Conservation (phyloP, 2,113 vertebrate species). For the Pachyramphus minor region DNA sequence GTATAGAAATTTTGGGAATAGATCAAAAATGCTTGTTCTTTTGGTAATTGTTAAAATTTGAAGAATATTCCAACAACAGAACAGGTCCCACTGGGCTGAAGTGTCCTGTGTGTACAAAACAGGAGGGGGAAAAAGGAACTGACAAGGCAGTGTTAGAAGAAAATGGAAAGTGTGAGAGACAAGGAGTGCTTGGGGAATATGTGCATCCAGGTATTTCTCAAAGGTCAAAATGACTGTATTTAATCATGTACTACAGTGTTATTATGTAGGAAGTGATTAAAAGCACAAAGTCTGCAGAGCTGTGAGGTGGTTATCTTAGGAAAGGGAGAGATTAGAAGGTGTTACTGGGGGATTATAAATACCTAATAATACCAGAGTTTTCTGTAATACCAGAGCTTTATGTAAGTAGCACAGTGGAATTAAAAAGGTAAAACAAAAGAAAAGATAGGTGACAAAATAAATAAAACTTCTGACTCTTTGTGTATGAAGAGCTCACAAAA, state of each 20-base stretch:
- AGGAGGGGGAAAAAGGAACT: background rate
- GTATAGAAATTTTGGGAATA: background rate
- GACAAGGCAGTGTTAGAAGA: background rate
- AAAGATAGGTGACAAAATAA: background rate
- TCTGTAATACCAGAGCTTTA: conserved; percentile 25
- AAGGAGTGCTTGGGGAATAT: background rate
- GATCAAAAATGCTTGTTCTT: background rate
- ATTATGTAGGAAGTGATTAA: conserved; percentile 36
- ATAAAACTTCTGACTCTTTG: background rate
- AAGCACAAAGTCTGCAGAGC: conserved; percentile 40
- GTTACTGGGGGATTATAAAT: conserved; percentile 53
- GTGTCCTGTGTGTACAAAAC: background rate
- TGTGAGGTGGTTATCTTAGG: background rate
- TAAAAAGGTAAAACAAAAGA: conserved; percentile 2
- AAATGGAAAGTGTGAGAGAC: background rate
- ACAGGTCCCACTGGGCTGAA: background rate
- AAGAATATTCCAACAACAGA: background rate
- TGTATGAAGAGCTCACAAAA: background rate
- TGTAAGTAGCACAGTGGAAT: conserved; percentile 28
- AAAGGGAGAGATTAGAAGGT: conserved; percentile 51
- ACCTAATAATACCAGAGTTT: conserved; percentile 21
- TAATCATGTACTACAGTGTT: background rate
- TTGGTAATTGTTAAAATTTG: background rate
- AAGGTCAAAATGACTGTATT: background rate
- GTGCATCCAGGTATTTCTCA: background rate